Conservation (phyloP, 2,888 invertebrate species). For the Dasysyrphus albostriatus region DNA sequence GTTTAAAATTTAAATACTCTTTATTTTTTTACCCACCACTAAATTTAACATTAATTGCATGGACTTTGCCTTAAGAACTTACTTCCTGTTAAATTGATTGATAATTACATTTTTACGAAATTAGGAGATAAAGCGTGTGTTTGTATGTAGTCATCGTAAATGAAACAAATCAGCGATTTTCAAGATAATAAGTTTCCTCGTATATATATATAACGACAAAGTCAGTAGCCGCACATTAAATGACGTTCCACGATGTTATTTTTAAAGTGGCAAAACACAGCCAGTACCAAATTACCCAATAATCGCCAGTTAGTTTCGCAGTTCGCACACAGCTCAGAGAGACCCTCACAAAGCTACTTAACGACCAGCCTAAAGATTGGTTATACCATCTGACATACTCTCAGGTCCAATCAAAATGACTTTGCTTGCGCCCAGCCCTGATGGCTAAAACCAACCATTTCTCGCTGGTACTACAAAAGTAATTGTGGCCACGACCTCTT, state of each 20-base stretch:
- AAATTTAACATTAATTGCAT: conserved; percentile 9
- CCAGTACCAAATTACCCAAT: conserved; percentile 74
- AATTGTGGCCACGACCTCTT: conserved; percentile 75
- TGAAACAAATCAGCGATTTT: conserved; percentile 1
- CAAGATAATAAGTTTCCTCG: conserved; percentile 5
- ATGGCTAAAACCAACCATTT: conserved; percentile 27
- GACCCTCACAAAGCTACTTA: conserved; percentile 59
- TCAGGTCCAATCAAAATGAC: conserved; percentile 66
- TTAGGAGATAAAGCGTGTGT: not conserved
- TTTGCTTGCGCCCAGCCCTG: conserved; percentile 39
- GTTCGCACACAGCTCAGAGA: conserved; percentile 57
- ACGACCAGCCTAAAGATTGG: conserved; percentile 52
- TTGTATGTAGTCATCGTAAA: not conserved
- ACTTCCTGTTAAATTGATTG: conserved; percentile 19
- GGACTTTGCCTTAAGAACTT: not conserved
- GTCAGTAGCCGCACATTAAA: conserved; percentile 65
- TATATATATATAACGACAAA: conserved; percentile 1
- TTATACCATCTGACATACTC: conserved; percentile 39
- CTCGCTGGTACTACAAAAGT: conserved; percentile 48
- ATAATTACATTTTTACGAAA: conserved; percentile 1
- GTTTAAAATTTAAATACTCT: not conserved
- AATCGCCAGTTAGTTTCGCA: conserved; percentile 73
- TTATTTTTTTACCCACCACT: not conserved
- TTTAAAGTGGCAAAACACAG: conserved; percentile 71
- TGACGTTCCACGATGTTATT: conserved; percentile 63